Percentiles rank a stretch among this genome's conserved stretches.
phyloP scores from a whole-genome alignment of 2,113 vertebrate species.

The Corvus hawaiiensis region DNA sequence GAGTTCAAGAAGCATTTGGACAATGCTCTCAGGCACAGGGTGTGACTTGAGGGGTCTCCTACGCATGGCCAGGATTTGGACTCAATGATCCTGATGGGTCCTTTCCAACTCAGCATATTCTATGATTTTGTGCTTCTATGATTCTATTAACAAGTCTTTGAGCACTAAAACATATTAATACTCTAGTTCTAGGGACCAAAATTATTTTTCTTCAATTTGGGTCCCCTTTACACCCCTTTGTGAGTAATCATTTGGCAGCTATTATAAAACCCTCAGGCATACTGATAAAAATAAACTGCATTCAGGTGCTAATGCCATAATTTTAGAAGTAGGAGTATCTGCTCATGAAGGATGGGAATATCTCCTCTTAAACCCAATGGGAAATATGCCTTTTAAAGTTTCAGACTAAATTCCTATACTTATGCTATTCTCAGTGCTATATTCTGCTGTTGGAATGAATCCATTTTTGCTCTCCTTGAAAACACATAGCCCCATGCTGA shows the following conservation, averaged over 20 bases:
- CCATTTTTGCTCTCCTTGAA: slow-evolving; percentile 30
- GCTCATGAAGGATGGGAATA: neutral
- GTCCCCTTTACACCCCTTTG: neutral
- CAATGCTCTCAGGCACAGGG: too few species aligned
- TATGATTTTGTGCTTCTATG: neutral
- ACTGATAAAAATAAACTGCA: neutral
- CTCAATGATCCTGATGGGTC: neutral
- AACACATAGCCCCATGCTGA: neutral
- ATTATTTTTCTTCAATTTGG: neutral
- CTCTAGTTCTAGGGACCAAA: neutral
- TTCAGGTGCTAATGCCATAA: neutral
- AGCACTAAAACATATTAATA: neutral
- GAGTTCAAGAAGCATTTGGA: neutral
- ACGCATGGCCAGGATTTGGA: neutral
- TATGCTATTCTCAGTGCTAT: neutral
- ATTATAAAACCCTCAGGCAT: neutral
- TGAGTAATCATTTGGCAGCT: neutral
- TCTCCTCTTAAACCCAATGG: neutral
- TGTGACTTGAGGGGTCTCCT: neutral
- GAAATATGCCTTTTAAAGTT: neutral
- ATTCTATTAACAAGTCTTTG: neutral
- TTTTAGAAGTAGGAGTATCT: neutral
- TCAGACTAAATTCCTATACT: neutral
- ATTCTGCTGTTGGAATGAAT: neutral
- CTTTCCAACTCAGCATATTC: neutral